Conservation (phyloP, 2,113 vertebrate species). For the Axis porcinus region DNA sequence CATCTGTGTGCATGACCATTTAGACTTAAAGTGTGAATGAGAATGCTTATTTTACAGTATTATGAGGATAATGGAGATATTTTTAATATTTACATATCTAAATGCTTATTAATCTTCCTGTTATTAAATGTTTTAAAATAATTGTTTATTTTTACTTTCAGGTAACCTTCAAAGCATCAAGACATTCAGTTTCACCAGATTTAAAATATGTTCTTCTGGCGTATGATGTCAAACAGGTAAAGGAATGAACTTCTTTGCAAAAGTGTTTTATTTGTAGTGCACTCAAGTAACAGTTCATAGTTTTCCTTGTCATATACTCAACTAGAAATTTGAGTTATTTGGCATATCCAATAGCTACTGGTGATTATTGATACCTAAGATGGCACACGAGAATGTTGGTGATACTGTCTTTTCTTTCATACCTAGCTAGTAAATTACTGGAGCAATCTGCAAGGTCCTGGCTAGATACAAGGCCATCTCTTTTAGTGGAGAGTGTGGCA, state of each 20-base stretch:
- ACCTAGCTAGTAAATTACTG: background rate
- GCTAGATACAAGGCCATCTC: background rate
- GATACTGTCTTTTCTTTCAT: background rate
- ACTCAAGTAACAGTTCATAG: background rate
- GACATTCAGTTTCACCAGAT: slow-evolving; percentile 94
- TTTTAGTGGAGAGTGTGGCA: background rate
- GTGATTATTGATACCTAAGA: too few species aligned
- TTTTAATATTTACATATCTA: background rate
- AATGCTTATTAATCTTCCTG: background rate
- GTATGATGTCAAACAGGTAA: slow-evolving; percentile 96
- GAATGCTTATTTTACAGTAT: background rate
- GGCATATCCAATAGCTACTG: fast-evolving
- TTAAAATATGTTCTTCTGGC: slow-evolving; percentile 95
- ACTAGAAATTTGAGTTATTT: background rate
- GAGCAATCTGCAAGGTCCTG: background rate
- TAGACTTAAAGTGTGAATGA: background rate
- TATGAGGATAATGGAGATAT: background rate
- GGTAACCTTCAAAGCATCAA: slow-evolving; percentile 96
- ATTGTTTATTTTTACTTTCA: slow-evolving; percentile 59
- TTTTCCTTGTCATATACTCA: background rate
- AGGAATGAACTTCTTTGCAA: background rate
- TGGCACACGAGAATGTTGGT: background rate
- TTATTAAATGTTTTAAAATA: background rate
- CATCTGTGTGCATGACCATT: background rate
- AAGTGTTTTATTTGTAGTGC: background rate